Evolutionary conservation across 2,113 vertebrate species (phyloP).

Genomic region (Chlorocebus sabaeus): DNA sequence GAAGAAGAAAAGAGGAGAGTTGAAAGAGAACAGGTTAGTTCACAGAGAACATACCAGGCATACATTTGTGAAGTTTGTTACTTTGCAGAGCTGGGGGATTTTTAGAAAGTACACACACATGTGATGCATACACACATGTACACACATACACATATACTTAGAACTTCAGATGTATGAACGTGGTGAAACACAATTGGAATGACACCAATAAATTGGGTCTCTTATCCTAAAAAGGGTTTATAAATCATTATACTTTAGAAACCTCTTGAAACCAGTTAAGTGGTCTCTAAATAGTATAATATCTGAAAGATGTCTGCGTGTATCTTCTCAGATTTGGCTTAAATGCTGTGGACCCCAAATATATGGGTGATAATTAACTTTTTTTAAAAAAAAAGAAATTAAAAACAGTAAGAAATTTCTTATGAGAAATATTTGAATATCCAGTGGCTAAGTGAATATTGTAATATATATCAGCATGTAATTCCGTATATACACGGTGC

Average conservation of each 20-base stretch:
- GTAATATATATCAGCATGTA: not conserved
- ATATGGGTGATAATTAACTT: not conserved
- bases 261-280: not conserved
- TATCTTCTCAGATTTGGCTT: not conserved
- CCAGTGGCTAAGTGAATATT: not conserved
- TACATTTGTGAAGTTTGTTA: not conserved
- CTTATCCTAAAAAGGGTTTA: not conserved
- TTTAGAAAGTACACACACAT: not conserved
- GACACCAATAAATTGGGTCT: not conserved
- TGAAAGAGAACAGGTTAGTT: slow-evolving; percentile 95
- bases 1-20: slow-evolving; percentile 97
- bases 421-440: not conserved
- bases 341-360: slow-evolving; percentile 48
- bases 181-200: not conserved
- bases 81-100: not conserved
- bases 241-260: not conserved
- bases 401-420: not conserved
- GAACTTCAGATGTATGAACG: not conserved
- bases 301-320: slow-evolving; percentile 42
- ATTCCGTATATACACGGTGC: not conserved
- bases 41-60: not conserved
- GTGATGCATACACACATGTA: accelerated
- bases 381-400: not conserved
- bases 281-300: not conserved
- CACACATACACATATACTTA: accelerated